Base-by-base conservation (phyloP, 2,888 invertebrate genomes). In the Xanthia icteritia region DNA sequence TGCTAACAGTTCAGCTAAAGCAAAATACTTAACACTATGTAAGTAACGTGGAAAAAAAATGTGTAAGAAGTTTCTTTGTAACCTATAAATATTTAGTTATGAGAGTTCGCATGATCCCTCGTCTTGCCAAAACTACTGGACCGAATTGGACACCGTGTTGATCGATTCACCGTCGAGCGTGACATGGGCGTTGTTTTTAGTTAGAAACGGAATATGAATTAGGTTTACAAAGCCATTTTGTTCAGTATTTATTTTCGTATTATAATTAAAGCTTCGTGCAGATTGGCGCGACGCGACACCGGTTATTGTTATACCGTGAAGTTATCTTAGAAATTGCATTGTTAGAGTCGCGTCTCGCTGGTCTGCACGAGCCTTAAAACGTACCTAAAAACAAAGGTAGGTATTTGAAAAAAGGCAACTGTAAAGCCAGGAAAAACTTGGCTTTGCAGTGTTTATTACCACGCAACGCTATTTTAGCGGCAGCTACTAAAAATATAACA, bases 121-220 rank as follows among this genome's bases (percentile, higher is more conserved):
- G 54, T 84, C 72, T 65, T 11, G 45, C 61, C 54, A 76, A 70
- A 81, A 83, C 81, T 76, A 73, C 66, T 76, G 63, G 51, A 83
- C 51, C 63, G 76, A 65, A 76, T 65, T 54, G 81, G 82, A 84
- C 76, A 84, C 67, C 65, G 72, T 84, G 85, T 81, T 69, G 81
- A 82, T 84, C 76, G 76, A 84, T 82, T 71, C 45, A 36, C 54
- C 20, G 65, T 23, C 58, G 27, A 27, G 45, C 65, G 48, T 76
- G 63, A 81, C 17, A 63, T 36, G 64, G 70, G 84, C 73, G 31
- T 15, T 75, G 71, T 72, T 84, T 82, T 84, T 42, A 70, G 66
- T 63, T 69, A 76, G 56, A 70, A 58, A 36, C 42, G 4, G 70
- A 82, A 68, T 77, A 63, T 66, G 67, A 83, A 79, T 76, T 15